Percentiles rank a stretch among this genome's conserved stretches.
Conservation (phyloP, 2,888 invertebrate species). For the Athalia rosae region DNA sequence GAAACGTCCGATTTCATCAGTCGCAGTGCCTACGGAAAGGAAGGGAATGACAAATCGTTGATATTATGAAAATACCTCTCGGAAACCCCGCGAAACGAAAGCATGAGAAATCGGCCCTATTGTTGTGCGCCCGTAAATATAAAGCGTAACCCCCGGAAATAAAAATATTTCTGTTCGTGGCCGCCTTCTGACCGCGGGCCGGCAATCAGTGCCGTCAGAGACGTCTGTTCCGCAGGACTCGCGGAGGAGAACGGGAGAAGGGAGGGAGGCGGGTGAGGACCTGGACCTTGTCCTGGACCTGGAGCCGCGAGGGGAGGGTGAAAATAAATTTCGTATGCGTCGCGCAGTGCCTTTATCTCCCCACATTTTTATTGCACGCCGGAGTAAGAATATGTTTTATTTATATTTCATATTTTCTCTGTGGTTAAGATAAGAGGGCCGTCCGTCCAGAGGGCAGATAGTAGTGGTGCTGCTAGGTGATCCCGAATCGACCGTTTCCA, state of each 20-base stretch:
- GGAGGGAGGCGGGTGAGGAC: conserved; percentile 34
- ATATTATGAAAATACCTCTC: conserved; percentile 56
- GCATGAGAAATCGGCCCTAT: conserved; percentile 61
- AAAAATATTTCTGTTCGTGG: conserved; percentile 52
- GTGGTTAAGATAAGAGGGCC: conserved; percentile 58
- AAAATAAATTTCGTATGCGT: conserved; percentile 69
- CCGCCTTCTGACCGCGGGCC: conserved; percentile 52
- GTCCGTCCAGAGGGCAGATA: conserved; percentile 47
- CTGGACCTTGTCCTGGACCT: conserved; percentile 42
- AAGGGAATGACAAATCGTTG: conserved; percentile 59
- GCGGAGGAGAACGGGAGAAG: conserved; percentile 16
- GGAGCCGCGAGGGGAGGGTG: conserved; percentile 50
- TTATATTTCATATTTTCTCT: conserved; percentile 72
- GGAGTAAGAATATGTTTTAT: conserved; percentile 71
- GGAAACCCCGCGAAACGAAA: conserved; percentile 51
- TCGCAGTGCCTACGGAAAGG: conserved; percentile 32
- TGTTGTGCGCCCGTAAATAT: conserved; percentile 57
- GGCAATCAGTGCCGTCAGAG: conserved; percentile 57
- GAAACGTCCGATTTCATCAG: conserved; percentile 45
- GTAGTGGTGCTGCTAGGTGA: conserved; percentile 54
- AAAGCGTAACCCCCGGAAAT: conserved; percentile 54
- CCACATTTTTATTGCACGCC: conserved; percentile 69
- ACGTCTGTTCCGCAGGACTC: neutral
- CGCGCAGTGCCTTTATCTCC: conserved; percentile 68
- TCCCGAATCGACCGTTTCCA: conserved; percentile 54